Conservation (phyloP, 30 jellyfish, hydroid and myxozoan species). For the Aurelia sp. region DNA sequence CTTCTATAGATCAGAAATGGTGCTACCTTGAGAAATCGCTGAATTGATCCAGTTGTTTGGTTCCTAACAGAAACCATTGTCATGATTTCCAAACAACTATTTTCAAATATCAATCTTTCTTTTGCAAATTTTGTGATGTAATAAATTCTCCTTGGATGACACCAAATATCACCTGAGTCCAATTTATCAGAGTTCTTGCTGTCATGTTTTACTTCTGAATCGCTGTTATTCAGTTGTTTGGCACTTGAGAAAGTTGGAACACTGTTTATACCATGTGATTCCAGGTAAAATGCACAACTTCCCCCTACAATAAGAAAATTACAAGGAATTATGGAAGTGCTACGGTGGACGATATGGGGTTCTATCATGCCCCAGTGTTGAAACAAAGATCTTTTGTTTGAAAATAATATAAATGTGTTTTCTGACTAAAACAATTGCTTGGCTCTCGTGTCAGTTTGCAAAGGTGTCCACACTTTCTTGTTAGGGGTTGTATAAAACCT, state of each 20-base stretch:
- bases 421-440: too few relatives aligned
- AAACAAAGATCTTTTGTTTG: too few relatives aligned
- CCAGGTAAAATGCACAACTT: slow-evolving; percentile 2
- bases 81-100: slow-evolving; percentile 30
- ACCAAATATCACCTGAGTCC: slow-evolving; percentile 1
- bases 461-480: too few relatives aligned
- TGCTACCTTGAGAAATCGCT: slow-evolving; percentile 16
- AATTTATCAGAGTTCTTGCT: not conserved
- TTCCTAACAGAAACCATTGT: not conserved
- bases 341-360: too few relatives aligned
- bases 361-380: too few relatives aligned
- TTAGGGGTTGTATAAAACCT: not conserved
- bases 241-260: not conserved
- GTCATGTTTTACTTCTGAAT: not conserved
- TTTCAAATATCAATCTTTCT: slow-evolving; percentile 35
- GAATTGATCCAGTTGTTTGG: not conserved
- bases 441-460: too few relatives aligned
- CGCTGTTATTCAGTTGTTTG: not conserved
- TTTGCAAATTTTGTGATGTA: slow-evolving; percentile 26
- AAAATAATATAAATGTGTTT: too few relatives aligned
- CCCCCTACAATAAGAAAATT: not conserved
- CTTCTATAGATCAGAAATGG: too few relatives aligned
- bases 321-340: not conserved
- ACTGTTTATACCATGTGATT: slow-evolving; percentile 1
- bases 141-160: slow-evolving; percentile 41